Evolutionary conservation across 1,140 invertebrate species (phyloP), one percentile per base, ranked within the genome.

Genomic region (Drosophila suzukii): DNA sequence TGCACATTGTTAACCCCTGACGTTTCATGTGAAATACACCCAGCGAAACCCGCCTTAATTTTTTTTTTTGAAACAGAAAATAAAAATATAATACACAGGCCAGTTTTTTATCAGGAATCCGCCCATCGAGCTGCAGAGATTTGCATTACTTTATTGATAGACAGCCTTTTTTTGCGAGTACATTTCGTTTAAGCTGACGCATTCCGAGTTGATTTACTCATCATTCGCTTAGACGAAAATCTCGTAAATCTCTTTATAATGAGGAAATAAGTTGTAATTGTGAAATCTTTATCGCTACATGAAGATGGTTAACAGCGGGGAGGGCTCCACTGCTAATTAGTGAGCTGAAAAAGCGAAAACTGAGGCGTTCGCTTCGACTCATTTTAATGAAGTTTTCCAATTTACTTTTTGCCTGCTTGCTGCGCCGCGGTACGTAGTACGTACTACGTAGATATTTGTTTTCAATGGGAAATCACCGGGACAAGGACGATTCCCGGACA

Each of bases 261-360:
- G 65, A 58, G 68, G 36, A 50, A 72, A 58, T 72, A 71, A 71
- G 68, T 58, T 71, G 68, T 71, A 71, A 71, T 71, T 71, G 53
- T 53, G 34, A 71, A 71, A 71, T 71, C 68, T 71, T 71, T 58
- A 71, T 71, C 44, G 53, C 43, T 58, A 13, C 38, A n/a, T 30
- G 20, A 34, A 50, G 66, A 72, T 43, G 39, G 34, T 50, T 58
- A 71, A 58, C 50, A 41, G 68, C 3, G 6, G 15, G 15, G 20
- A 17, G 32, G 7, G 13, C 4, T 38, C 20, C 27, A 38, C 36
- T 13, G 68, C 67, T 72, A 72, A 72, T 72, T 72, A 71, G 51
- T 49, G 27, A 71, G 44, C 38, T 20, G 51, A 50, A 70, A 50
- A 43, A 62, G 50, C 44, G 39, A 44, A 62, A 55, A 54, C 27